Percentiles rank a stretch among this genome's conserved stretches.
Evolutionary conservation across 1,140 invertebrate species (phyloP).

Genomic region (Ips typographus): DNA sequence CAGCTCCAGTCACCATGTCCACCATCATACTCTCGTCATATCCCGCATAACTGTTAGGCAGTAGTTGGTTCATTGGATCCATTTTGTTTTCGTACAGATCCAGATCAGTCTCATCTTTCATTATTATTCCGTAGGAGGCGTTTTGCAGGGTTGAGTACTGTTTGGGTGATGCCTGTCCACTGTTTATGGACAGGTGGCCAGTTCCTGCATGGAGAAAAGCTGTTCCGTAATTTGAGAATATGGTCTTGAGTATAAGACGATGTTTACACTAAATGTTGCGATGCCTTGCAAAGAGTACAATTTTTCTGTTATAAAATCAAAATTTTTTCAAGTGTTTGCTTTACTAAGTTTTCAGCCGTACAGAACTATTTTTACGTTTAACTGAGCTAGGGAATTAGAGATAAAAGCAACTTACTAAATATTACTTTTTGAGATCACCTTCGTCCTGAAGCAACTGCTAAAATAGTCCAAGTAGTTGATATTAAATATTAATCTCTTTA

Average conservation of each 20-base stretch:
- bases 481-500: no score
- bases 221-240: no score
- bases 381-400: no score
- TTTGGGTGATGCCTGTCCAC: slow-evolving; percentile 54
- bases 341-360: no score
- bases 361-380: no score
- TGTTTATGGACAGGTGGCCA: slow-evolving; percentile 57
- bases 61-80: slow-evolving; percentile 61
- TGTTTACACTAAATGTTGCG: background rate
- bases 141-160: slow-evolving; percentile 81
- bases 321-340: no score
- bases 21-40: slow-evolving; percentile 80
- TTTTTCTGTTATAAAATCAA: background rate
- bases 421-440: no score
- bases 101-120: slow-evolving; percentile 74
- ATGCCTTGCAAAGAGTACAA: background rate
- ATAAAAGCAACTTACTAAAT: no score
- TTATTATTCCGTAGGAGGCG: slow-evolving; percentile 73
- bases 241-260: no score
- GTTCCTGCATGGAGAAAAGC: slow-evolving; percentile 44
- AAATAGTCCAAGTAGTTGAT: no score
- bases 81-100: slow-evolving; percentile 72
- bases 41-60: slow-evolving; percentile 64
- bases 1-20: slow-evolving; percentile 71
- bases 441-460: no score